Evolutionary conservation across 2,113 vertebrate species (phyloP).

Genomic region (Panurus biarmicus): DNA sequence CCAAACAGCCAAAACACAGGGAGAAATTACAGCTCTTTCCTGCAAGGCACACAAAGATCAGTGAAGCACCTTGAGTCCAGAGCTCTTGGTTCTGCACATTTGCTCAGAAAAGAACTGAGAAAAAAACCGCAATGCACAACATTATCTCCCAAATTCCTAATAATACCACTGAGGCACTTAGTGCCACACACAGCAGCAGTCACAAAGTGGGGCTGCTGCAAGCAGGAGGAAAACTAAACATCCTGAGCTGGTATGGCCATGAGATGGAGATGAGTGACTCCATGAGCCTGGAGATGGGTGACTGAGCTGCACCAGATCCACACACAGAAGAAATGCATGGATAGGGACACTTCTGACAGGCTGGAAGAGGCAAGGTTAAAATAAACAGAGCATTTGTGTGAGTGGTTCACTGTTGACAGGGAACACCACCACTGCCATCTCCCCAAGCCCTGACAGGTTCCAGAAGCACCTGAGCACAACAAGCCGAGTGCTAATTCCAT

Average conservation of each 20-base stretch:
- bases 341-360: neutral
- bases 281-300: neutral
- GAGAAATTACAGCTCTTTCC: neutral
- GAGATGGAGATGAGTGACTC: too few relatives aligned
- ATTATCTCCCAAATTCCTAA: neutral
- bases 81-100: neutral
- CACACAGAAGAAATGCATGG: neutral
- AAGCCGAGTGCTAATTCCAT: fast-evolving
- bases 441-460: neutral
- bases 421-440: neutral
- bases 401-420: neutral
- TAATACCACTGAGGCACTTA: neutral
- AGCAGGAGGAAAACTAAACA: neutral
- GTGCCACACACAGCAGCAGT: neutral
- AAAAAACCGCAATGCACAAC: fast-evolving
- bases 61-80: neutral
- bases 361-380: neutral
- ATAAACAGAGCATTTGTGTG: neutral
- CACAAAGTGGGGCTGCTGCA: neutral
- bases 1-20: neutral
- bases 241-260: neutral
- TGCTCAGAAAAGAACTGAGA: neutral
- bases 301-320: neutral
- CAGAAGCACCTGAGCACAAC: neutral
- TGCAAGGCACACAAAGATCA: neutral